Evolutionary conservation across 1,140 invertebrate genomes (phyloP).

Genomic region (Amyelois transitella): DNA sequence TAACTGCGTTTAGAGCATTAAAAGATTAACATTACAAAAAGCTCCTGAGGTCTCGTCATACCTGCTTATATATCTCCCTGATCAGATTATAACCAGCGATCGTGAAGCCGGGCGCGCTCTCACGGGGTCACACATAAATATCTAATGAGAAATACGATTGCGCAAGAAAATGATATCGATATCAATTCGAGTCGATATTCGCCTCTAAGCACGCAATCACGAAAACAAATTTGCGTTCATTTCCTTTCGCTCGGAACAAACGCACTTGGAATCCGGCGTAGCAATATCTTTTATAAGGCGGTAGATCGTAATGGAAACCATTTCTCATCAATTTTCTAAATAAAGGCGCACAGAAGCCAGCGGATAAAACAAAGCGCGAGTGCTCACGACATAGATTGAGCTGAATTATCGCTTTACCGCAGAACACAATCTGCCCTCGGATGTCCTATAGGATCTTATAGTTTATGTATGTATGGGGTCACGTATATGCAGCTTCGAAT

Average conservation of each 20-base stretch:
- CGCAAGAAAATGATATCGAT: constrained; percentile 59
- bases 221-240: constrained; percentile 73
- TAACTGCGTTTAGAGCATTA: neutral
- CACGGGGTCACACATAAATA: constrained; percentile 52
- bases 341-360: constrained; percentile 72
- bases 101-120: constrained; percentile 26
- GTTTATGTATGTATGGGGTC: neutral
- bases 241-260: constrained; percentile 61
- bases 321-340: constrained; percentile 75
- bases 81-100: constrained; percentile 13
- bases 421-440: constrained; percentile 62
- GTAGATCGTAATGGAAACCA: constrained; percentile 68
- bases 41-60: neutral
- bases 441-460: constrained; percentile 1
- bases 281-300: constrained; percentile 67
- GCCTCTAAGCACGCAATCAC: constrained; percentile 62
- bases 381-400: constrained; percentile 73
- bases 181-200: constrained; percentile 61
- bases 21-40: neutral
- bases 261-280: constrained; percentile 37
- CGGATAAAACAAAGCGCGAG: constrained; percentile 70
- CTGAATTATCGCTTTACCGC: constrained; percentile 74
- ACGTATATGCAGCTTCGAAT: constrained; percentile 10
- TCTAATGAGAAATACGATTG: constrained; percentile 54
- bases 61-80: neutral